Conservation (phyloP, 2,888 invertebrate genomes). For the Harmothoe impar region DNA sequence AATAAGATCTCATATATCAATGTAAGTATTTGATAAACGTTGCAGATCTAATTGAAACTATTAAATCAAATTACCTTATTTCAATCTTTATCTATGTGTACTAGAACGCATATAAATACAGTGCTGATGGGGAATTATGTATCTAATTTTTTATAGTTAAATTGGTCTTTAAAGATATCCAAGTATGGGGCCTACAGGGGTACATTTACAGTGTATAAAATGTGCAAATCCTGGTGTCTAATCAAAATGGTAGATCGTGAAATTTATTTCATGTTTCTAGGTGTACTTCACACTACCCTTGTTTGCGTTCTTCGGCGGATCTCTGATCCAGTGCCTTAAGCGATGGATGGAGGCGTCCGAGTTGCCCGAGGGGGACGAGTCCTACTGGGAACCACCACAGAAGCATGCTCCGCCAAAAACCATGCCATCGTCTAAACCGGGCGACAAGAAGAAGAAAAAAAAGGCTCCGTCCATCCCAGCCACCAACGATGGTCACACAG, state of each 20-base stretch:
- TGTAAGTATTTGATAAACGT: conserved; percentile 70
- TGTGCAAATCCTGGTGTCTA: too few species aligned
- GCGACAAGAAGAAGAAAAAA: background rate
- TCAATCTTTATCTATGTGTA: too few species aligned
- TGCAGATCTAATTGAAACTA: too few species aligned
- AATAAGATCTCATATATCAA: conserved; percentile 76
- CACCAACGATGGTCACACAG: background rate
- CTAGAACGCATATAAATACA: too few species aligned
- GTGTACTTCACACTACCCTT: conserved; percentile 76
- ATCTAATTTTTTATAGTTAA: too few species aligned
- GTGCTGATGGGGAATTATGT: too few species aligned
- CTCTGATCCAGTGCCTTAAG: conserved; percentile 74
- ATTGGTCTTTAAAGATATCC: too few species aligned
- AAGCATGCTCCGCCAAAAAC: background rate
- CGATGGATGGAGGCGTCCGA: conserved; percentile 74
- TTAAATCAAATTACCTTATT: too few species aligned
- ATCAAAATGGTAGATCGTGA: too few species aligned
- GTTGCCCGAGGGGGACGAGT: conserved; percentile 71
- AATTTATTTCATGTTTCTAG: conserved; percentile 68
- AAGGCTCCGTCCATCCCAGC: background rate
- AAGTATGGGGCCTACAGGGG: too few species aligned
- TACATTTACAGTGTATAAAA: too few species aligned
- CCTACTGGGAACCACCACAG: conserved; percentile 73
- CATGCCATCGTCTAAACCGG: background rate
- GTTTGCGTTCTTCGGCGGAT: conserved; percentile 76